Percentiles rank a stretch among this genome's conserved stretches.
These are phyloP conservation scores for Ammodytes dubius DNA, from an alignment of 2,113 vertebrate genomes.

Conservation along the genomic window DNA sequence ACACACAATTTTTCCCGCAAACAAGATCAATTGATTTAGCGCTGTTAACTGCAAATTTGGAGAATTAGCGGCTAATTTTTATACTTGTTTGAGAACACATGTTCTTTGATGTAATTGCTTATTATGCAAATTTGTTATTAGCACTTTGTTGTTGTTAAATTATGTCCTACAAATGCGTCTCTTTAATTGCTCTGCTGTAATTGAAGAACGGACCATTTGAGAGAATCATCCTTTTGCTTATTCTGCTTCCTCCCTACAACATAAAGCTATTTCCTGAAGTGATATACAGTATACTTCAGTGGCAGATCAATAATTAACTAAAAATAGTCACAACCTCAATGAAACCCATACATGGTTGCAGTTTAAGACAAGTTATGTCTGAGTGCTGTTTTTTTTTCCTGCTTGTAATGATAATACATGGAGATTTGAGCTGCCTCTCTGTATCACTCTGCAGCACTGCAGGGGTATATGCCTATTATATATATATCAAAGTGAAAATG, in stretches of 20 bases:
- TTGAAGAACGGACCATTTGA: not conserved
- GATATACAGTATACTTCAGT: not conserved
- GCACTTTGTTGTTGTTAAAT: not conserved
- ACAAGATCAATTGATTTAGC: not conserved
- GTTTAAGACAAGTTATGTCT: not conserved
- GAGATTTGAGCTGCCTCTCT: conserved; percentile 6
- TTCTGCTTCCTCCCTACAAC: not conserved
- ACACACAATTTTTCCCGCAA: no score
- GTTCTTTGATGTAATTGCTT: not conserved
- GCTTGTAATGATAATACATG: conserved; percentile 3
- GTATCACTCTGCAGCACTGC: conserved; percentile 7
- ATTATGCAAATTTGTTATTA: not conserved
- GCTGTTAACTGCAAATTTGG: not conserved
- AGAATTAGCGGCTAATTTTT: not conserved
- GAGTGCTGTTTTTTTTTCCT: conserved; percentile 4
- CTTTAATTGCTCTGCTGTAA: not conserved
- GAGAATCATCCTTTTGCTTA: not conserved
- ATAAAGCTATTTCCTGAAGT: not conserved
- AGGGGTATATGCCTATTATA: conserved; percentile 8
- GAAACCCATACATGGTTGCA: not conserved
- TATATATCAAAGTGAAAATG: conserved; percentile 31
- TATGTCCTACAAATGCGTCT: not conserved
- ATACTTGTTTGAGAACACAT: not conserved
- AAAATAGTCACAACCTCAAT: not conserved
- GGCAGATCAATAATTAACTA: not conserved